Conservation (phyloP, 2,888 invertebrate genomes). For the Agrochola litura region DNA sequence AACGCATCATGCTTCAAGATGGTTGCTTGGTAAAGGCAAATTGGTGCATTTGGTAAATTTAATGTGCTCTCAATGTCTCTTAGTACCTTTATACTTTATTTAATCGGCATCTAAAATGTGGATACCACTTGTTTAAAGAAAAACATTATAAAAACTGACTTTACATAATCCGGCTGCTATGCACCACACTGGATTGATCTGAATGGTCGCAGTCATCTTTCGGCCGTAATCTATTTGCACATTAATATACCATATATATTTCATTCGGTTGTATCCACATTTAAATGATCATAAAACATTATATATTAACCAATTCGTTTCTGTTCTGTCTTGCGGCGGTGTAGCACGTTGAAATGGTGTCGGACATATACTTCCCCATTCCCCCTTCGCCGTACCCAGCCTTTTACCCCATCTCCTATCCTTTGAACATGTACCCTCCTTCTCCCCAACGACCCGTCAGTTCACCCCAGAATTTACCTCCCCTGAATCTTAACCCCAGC, state of each 20-base stretch:
- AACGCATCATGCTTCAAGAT: conserved; percentile 81
- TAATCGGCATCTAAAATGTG: conserved; percentile 63
- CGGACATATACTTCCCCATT: conserved; percentile 93
- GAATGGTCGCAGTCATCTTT: no score
- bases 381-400: conserved; percentile 87
- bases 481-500: conserved; percentile 74
- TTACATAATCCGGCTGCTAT: background rate
- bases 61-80: conserved; percentile 74
- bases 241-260: background rate
- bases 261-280: conserved; percentile 63
- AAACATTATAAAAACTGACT: background rate
- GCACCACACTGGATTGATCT: no score
- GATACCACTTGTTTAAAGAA: conserved; percentile 47
- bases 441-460: conserved; percentile 79
- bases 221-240: background rate
- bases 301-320: conserved; percentile 87
- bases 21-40: conserved; percentile 82
- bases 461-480: conserved; percentile 81
- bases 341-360: conserved; percentile 94
- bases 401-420: conserved; percentile 86
- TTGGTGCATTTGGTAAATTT: conserved; percentile 84
- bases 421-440: conserved; percentile 87
- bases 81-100: conserved; percentile 66
- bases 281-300: conserved; percentile 64
- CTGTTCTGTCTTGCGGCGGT: conserved; percentile 89